Conservation (phyloP, 2,888 invertebrate species). For the Neoaliturus tenellus region DNA sequence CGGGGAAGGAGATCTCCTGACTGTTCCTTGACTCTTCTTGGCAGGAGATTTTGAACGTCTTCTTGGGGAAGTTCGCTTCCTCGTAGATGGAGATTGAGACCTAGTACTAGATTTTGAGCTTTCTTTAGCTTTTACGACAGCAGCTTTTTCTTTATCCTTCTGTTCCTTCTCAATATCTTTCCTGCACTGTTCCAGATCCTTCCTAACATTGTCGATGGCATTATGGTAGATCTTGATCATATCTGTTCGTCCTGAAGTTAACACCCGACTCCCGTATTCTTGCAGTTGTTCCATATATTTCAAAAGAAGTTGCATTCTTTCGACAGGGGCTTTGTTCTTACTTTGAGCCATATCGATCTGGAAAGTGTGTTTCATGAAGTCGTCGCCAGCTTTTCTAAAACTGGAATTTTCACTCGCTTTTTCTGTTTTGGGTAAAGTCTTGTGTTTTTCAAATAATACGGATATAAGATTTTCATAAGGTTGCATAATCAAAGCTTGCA, state of each 20-base stretch:
- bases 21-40: background rate
- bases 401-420: background rate
- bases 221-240: constrained; percentile 49
- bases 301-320: constrained; percentile 42
- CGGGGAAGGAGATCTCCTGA: constrained; percentile 25
- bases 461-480: constrained; percentile 37
- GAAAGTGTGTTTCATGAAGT: constrained; percentile 31
- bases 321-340: constrained; percentile 21
- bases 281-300: constrained; percentile 45
- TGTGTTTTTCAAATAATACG: constrained; percentile 41
- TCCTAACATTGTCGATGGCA: constrained; percentile 39
- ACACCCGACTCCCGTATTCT: constrained; percentile 41
- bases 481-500: background rate
- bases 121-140: background rate
- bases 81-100: background rate
- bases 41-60: constrained; percentile 14
- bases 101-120: background rate
- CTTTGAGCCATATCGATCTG: constrained; percentile 29
- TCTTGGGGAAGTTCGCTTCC: background rate
- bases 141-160: constrained; percentile 36
- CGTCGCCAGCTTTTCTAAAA: constrained; percentile 27
- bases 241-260: constrained; percentile 26
- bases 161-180: constrained; percentile 43
- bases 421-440: constrained; percentile 5
- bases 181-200: constrained; percentile 30